A percentile compares a stretch with the other conserved stretches of the same genome.
Conservation (phyloP, 2,113 vertebrate species). For the Hemicordylus capensis region DNA sequence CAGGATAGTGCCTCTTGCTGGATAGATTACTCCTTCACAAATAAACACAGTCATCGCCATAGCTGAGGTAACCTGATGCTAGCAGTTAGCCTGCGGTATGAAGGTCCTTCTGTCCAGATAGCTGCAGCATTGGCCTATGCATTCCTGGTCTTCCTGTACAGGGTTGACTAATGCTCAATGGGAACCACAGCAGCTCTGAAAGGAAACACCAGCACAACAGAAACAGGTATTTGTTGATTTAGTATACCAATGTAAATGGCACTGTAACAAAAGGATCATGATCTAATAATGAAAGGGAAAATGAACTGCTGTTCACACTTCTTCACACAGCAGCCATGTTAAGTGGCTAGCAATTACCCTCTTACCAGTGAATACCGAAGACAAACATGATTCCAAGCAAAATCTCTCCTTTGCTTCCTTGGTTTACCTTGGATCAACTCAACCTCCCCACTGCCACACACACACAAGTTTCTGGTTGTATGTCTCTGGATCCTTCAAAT, state of each 20-base stretch:
- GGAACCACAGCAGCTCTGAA: neutral
- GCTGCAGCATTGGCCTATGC: neutral
- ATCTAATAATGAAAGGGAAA: neutral
- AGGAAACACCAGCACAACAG: neutral
- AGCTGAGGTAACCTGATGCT: neutral
- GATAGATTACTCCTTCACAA: neutral
- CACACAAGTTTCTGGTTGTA: neutral
- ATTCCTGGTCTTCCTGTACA: neutral
- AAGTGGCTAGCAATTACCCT: neutral
- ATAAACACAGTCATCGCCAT: neutral
- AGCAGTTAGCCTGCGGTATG: neutral
- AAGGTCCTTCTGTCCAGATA: neutral
- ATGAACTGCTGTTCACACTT: neutral
- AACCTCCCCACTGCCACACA: neutral
- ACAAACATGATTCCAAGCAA: neutral
- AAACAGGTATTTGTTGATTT: neutral
- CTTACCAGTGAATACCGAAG: neutral
- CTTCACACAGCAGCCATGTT: neutral
- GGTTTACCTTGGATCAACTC: neutral
- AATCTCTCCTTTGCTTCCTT: neutral
- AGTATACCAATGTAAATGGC: neutral
- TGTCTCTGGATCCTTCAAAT: neutral
- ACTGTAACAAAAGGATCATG: neutral
- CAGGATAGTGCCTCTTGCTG: slow-evolving; percentile 9
- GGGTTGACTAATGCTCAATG: neutral